Percentiles rank a stretch among this genome's conserved stretches.
These are phyloP conservation scores for Parnassius orleans DNA, from an alignment of 2,888 invertebrate species.

Conservation along the genomic window DNA sequence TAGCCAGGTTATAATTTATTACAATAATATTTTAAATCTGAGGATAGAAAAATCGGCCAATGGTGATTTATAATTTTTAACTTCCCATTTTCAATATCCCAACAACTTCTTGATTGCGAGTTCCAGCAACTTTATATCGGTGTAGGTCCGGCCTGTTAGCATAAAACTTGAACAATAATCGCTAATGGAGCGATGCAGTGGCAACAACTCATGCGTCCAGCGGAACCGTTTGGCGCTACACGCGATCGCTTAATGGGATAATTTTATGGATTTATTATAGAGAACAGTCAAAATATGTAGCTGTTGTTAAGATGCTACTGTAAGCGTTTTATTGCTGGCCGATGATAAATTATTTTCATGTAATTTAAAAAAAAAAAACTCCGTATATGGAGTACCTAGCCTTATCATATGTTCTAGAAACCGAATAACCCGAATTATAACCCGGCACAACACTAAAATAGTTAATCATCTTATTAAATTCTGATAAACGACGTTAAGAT, in stretches of 20 bases:
- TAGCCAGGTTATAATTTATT: no score
- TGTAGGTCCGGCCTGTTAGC: constrained; percentile 56
- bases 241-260: constrained; percentile 41
- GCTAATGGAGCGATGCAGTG: constrained; percentile 78
- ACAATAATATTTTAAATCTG: no score
- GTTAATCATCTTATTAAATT: no score
- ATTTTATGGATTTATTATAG: constrained; percentile 39
- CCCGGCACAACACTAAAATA: no score
- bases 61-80: no score
- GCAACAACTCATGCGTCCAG: constrained; percentile 63
- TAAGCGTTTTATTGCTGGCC: constrained; percentile 3
- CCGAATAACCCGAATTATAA: no score
- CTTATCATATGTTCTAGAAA: no score
- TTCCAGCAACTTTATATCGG: constrained; percentile 42
- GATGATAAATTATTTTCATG: background rate
- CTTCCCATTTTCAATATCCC: no score
- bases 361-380: no score
- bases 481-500: no score
- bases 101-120: constrained; percentile 24
- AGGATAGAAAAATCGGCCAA: no score
- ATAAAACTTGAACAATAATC: constrained; percentile 73
- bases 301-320: constrained; percentile 4
- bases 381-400: no score
- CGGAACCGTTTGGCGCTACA: constrained; percentile 33
- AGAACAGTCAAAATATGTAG: constrained; percentile 8